phyloP scores from a whole-genome alignment of 2,888 invertebrate species.

The Crioceris asparagi region DNA sequence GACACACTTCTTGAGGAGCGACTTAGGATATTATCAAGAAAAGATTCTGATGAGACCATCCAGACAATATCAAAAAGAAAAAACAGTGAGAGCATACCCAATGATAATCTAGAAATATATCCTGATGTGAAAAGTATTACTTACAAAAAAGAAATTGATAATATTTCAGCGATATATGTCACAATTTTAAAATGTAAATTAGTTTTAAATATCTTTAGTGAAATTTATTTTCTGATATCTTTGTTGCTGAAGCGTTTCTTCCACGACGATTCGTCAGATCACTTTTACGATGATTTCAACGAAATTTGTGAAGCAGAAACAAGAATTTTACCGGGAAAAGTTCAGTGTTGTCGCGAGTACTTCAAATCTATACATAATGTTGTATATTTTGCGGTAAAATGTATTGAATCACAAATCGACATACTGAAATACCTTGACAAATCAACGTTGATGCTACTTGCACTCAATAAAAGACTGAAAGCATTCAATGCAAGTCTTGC shows the following conservation, averaged over 20 bases:
- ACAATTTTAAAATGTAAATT: slow-evolving; percentile 48
- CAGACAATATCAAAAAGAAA: slow-evolving; percentile 1
- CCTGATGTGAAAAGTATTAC: slow-evolving; percentile 41
- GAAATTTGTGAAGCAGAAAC: slow-evolving; percentile 13
- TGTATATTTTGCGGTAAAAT: slow-evolving; percentile 62
- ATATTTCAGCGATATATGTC: slow-evolving; percentile 47
- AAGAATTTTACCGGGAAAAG: neutral
- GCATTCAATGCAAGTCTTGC: slow-evolving; percentile 45
- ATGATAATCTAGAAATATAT: slow-evolving; percentile 29
- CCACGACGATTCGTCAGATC: slow-evolving; percentile 11
- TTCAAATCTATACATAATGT: slow-evolving; percentile 55
- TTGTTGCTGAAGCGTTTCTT: slow-evolving; percentile 47
- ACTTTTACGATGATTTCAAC: slow-evolving; percentile 13
- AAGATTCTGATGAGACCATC: slow-evolving; percentile 5
- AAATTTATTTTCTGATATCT: slow-evolving; percentile 59
- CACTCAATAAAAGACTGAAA: slow-evolving; percentile 54
- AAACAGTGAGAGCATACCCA: neutral
- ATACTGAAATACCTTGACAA: slow-evolving; percentile 51
- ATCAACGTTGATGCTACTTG: slow-evolving; percentile 53
- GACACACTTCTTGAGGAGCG: slow-evolving; percentile 23
- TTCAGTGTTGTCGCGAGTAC: slow-evolving; percentile 16
- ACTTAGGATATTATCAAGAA: slow-evolving; percentile 19
- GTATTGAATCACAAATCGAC: slow-evolving; percentile 49
- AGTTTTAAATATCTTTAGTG: slow-evolving; percentile 53
- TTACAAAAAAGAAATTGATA: slow-evolving; percentile 43